These are phyloP conservation scores for Aplidium turbinatum DNA, from an alignment of 23 tunicate species.

Conservation along the genomic window DNA sequence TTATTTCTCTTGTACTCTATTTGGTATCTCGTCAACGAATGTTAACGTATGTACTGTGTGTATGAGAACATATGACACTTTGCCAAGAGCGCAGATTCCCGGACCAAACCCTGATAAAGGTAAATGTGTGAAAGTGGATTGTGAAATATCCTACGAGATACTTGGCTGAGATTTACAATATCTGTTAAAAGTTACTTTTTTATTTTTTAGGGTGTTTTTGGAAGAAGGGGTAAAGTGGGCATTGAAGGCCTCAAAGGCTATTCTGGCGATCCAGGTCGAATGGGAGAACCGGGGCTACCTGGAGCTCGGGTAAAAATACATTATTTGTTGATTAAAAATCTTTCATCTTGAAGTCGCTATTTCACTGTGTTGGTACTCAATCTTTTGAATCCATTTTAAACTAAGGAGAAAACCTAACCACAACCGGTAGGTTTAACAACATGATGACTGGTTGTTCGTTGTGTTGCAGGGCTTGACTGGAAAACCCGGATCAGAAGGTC, in stretches of 20 bases:
- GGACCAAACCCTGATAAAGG: too few species aligned
- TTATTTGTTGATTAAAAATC: background rate
- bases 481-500: conserved; percentile 77
- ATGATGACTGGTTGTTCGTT: conserved; percentile 9
- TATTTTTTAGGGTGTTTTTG: conserved; percentile 42
- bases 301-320: conserved; percentile 74
- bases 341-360: background rate
- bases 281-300: conserved; percentile 86
- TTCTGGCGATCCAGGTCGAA: conserved; percentile 75
- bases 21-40: too few species aligned
- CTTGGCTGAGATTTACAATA: too few species aligned
- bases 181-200: background rate
- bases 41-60: too few species aligned
- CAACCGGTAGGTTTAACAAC: too few species aligned
- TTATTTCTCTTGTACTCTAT: too few species aligned
- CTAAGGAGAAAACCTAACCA: too few species aligned
- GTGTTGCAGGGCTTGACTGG: conserved; percentile 90
- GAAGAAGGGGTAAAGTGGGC: conserved; percentile 85
- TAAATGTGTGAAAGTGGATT: too few species aligned
- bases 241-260: conserved; percentile 73
- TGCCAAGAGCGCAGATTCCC: too few species aligned
- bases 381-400: background rate
- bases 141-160: too few species aligned
- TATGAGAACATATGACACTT: too few species aligned
- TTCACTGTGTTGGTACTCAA: background rate